Evolutionary conservation across 2,797 vertebrate species (phyloP).

Genomic region (Xenops minutus): DNA sequence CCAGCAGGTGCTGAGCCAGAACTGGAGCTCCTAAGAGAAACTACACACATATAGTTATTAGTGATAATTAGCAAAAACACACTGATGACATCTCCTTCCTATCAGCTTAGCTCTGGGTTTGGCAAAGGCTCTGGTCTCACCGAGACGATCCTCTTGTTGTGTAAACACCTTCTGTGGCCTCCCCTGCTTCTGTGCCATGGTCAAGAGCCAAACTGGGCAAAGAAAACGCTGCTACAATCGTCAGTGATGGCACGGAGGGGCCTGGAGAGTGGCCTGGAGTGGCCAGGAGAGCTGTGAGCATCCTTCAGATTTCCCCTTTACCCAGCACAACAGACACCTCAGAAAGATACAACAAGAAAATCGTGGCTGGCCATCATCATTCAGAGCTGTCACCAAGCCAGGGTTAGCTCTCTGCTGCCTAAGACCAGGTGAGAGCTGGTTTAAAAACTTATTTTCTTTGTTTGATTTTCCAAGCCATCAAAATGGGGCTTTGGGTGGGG

Average conservation of each 20-base stretch:
- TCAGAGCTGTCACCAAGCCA: neutral
- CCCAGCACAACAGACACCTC: neutral
- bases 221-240: neutral
- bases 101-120: neutral
- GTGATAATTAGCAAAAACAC: neutral
- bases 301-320: neutral
- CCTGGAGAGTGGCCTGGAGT: no score
- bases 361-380: rapidly evolving
- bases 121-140: neutral
- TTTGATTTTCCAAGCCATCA: neutral
- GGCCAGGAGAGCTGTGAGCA: neutral
- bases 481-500: neutral
- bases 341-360: neutral
- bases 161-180: neutral
- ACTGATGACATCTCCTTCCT: neutral
- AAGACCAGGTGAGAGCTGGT: neutral
- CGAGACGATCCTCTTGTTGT: neutral
- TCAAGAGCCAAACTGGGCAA: neutral
- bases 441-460: neutral
- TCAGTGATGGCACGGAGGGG: rapidly evolving
- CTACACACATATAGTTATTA: slow-evolving; percentile 17
- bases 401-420: neutral
- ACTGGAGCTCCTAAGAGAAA: neutral
- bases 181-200: neutral
- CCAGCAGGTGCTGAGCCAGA: neutral